Evolutionary conservation across 2,888 invertebrate genomes (phyloP).

Genomic region (Belgica antarctica): DNA sequence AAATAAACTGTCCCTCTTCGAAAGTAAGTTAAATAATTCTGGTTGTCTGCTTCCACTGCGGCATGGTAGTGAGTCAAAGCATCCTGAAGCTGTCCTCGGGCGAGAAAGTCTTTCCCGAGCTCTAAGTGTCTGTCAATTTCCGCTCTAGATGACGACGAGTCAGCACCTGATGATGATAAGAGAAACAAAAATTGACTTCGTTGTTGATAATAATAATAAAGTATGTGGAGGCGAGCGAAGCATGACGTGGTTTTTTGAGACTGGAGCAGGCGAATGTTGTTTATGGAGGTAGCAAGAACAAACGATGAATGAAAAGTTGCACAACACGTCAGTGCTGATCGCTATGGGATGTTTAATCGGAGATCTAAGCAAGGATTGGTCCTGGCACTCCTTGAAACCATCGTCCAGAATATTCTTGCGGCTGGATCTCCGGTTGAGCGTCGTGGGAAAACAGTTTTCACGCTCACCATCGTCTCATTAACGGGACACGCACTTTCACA

Average conservation of each 20-base stretch:
- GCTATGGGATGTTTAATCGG: no score
- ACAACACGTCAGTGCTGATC: no score
- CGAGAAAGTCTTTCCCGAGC: slow-evolving; percentile 86
- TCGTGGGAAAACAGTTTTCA: no score
- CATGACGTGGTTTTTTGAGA: slow-evolving; percentile 36
- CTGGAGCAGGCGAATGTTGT: no score
- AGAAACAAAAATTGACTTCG: slow-evolving; percentile 18
- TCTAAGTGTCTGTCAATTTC: slow-evolving; percentile 93
- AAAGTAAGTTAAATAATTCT: slow-evolving; percentile 93
- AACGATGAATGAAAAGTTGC: no score
- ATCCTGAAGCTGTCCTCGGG: slow-evolving; percentile 90
- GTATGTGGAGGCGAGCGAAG: neutral
- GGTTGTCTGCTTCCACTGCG: slow-evolving; percentile 95
- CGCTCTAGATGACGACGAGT: slow-evolving; percentile 63
- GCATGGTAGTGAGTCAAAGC: slow-evolving; percentile 97
- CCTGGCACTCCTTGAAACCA: no score
- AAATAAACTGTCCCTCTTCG: slow-evolving; percentile 94
- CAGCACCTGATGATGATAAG: slow-evolving; percentile 61
- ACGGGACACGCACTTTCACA: no score
- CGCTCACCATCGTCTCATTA: no score
- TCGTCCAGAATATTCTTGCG: no score
- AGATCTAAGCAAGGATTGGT: no score
- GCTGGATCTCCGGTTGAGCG: no score
- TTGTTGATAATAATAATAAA: slow-evolving; percentile 47
- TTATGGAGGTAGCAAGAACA: no score